Conservation (phyloP, 2,113 vertebrate species). For the Heterocephalus glaber region DNA sequence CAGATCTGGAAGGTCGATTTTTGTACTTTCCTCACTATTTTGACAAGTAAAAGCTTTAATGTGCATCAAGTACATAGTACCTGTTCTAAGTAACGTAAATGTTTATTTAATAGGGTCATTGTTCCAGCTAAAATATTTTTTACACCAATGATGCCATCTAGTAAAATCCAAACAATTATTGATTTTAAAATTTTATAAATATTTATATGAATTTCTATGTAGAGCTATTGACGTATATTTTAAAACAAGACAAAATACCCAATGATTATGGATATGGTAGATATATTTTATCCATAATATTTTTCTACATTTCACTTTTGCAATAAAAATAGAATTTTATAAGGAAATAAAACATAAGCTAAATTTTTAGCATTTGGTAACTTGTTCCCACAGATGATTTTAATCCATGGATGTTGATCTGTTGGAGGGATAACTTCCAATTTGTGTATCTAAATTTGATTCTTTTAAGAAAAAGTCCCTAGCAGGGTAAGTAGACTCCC, state of each 20-base stretch:
- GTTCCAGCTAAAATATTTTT: not conserved
- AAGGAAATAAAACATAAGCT: not conserved
- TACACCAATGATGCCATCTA: not conserved
- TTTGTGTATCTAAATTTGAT: not conserved
- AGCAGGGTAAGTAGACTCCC: no score
- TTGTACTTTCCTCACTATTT: not conserved
- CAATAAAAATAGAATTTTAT: conserved; percentile 12
- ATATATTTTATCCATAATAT: not conserved
- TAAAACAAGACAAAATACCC: conserved; percentile 11
- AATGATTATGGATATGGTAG: not conserved
- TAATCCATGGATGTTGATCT: not conserved
- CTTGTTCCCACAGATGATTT: not conserved
- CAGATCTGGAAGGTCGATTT: not conserved
- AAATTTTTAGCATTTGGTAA: not conserved
- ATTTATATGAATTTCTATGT: not conserved
- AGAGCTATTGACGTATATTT: not conserved
- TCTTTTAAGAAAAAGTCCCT: not conserved
- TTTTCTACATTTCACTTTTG: not conserved
- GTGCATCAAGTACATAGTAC: not conserved
- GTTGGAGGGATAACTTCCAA: not conserved
- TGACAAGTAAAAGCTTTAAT: not conserved
- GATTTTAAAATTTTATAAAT: conserved; percentile 20
- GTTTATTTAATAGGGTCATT: not conserved
- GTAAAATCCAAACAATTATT: not conserved
- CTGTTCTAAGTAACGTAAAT: not conserved